Base-by-base conservation (phyloP, 2,888 invertebrate genomes). In the Rhingia rostrata region DNA sequence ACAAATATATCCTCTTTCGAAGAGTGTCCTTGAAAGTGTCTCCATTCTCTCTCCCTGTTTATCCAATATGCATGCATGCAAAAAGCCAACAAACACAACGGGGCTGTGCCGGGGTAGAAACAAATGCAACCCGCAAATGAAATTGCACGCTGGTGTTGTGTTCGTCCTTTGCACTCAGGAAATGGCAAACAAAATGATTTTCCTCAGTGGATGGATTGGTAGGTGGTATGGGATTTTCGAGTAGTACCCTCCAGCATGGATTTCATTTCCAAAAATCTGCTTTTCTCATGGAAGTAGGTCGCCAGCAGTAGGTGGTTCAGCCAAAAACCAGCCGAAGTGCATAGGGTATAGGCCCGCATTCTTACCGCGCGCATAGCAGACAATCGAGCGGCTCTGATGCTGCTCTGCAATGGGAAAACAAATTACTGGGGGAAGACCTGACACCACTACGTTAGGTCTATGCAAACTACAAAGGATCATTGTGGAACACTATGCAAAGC, bases 161-260 rank as follows among this genome's bases (percentile, higher is more conserved):
- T 63, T 66, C 77, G 53, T 64, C 51, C 63, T 77, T 77, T 72
- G 72, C 51, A 70, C 74, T 84, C 70, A 70, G 84, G 84, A 80
- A 80, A 80, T 84, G 80, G 70, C 80, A 84, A 80, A 75, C 84
- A 75, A 84, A 84, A 84, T 84, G 80, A 80, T 74, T 84, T 84
- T 84, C 80, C 80, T 80, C 22, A 22, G 22, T 22, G 22, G 22
- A 22, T 22, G 22, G 22, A 22, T 69, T 60, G 33, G 54, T 30
- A 51, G 5, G 22, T 2, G 43, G 12, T 43, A 9, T n/a, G 49
- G 30, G 45, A 32, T 45, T 10, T 4, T 9, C 4, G 4, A 9
- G 58, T 12, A 32, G 78, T 39, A 49, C 56, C 41, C 53, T 60
- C 74, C 35, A 63, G 67, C 63, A 58, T 32, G 67, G 43, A 67